Evolutionary conservation across 2,888 invertebrate species (phyloP).

Genomic region (Osedax frankpressi): DNA sequence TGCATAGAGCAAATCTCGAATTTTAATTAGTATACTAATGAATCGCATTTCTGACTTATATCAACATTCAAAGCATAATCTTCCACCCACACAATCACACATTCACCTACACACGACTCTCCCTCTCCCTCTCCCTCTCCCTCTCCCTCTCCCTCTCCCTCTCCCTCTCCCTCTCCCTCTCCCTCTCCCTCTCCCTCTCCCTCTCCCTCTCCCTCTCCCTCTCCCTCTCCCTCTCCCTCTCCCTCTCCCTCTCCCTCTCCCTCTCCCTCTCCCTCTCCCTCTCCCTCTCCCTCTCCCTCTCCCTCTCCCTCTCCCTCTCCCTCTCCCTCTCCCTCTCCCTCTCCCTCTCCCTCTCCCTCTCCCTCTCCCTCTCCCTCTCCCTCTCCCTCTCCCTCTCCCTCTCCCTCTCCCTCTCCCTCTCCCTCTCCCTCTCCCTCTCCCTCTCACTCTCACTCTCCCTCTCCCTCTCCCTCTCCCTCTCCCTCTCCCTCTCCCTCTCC

Average conservation of each 20-base stretch:
- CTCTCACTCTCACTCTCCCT: slow-evolving; percentile 3
- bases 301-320: slow-evolving; percentile 12
- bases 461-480: slow-evolving; percentile 3
- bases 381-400: slow-evolving; percentile 25
- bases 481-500: slow-evolving; percentile 1
- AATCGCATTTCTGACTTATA: too few species aligned
- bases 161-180: slow-evolving; percentile 1
- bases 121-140: slow-evolving; percentile 2
- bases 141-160: slow-evolving; percentile 3
- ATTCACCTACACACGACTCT: neutral
- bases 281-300: slow-evolving; percentile 14
- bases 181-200: slow-evolving; percentile 13
- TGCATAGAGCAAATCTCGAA: too few species aligned
- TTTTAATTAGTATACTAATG: too few species aligned
- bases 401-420: slow-evolving; percentile 4
- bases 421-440: slow-evolving; percentile 1
- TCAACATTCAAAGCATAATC: too few species aligned
- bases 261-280: neutral
- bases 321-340: slow-evolving; percentile 16
- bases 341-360: slow-evolving; percentile 23
- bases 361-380: slow-evolving; percentile 26
- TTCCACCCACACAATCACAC: too few species aligned
- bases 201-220: slow-evolving; percentile 10
- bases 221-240: too few species aligned
- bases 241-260: too few species aligned